Evolutionary conservation across 2,113 vertebrate species (phyloP), one percentile per base, ranked within the genome.

Genomic region (Athene noctua): DNA sequence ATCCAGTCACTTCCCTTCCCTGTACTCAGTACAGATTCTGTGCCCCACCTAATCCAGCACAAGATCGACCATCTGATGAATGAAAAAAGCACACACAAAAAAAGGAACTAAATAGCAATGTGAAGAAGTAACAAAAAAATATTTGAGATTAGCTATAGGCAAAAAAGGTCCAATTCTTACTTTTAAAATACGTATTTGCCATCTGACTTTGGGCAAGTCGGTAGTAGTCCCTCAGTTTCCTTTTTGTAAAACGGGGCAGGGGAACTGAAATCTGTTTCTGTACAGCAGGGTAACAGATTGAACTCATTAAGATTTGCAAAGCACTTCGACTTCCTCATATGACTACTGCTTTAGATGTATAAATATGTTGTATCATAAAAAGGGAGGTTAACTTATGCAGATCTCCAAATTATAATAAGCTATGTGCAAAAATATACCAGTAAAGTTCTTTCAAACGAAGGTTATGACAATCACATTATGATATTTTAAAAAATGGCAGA

Each of bases 331-430:
- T 52, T 77, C n/a, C 52, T 92, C 47, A 38, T 22, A 34, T 21
- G 86, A 84, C 38, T 91, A 61, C 59, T 63, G 61, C 72, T 89
- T 84, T 67, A 92, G 59, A 89, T 74, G 73, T 81, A 83, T 89
- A 96, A 95, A 88, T 86, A 96, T 5, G 22, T 15, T 84, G 47
- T 63, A 95, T 96, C 86, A 94, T 38, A 58, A 92, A 94, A 94
- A 84, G n/a, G 14, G 9, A 86, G 83, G 72, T 74, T 92, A 77
- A 91, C 81, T 80, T 88, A 94, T 47, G 55, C 75, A 93, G 62
- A 68, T 90, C 57, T 94, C 57, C 44, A 81, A 96, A 96, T 78
- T 89, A 59, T 66, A 88, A 88, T 66, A 65, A 71, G 34, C 22
- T 95, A 70, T 25, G 38, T 62, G 61, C 32, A 92, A 96, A 96